Evolutionary conservation across 2,113 vertebrate species (phyloP).

Genomic region (Phycodurus eques): DNA sequence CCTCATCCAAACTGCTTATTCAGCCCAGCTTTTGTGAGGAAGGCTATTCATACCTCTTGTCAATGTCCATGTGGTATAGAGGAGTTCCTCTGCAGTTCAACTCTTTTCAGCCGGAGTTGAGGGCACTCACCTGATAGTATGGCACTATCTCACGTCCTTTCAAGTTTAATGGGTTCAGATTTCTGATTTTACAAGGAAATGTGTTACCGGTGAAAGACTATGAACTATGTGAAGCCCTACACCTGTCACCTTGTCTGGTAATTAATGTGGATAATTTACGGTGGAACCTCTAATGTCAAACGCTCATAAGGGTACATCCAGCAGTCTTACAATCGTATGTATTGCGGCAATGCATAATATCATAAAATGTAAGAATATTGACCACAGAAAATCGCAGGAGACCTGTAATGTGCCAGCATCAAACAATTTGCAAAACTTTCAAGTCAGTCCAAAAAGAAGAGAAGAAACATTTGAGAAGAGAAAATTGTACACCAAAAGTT

Average conservation of each 20-base stretch:
- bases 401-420: background rate
- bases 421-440: background rate
- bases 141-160: slow-evolving; percentile 27
- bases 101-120: slow-evolving; percentile 27
- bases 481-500: too few relatives aligned
- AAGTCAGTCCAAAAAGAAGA: background rate
- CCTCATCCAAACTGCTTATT: slow-evolving; percentile 59
- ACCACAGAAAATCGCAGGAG: background rate
- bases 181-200: slow-evolving; percentile 36
- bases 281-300: background rate
- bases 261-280: background rate
- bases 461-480: background rate
- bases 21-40: slow-evolving; percentile 57
- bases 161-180: slow-evolving; percentile 51
- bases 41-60: slow-evolving; percentile 54
- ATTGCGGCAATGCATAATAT: background rate
- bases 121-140: slow-evolving; percentile 30
- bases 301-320: background rate
- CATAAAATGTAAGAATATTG: background rate
- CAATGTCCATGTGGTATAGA: slow-evolving; percentile 40
- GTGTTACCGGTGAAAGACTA: slow-evolving; percentile 28
- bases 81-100: slow-evolving; percentile 22
- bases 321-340: background rate
- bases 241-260: background rate
- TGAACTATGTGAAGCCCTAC: background rate